Base-by-base conservation (phyloP, 2,888 invertebrate species). In the Thymelicus lineola region DNA sequence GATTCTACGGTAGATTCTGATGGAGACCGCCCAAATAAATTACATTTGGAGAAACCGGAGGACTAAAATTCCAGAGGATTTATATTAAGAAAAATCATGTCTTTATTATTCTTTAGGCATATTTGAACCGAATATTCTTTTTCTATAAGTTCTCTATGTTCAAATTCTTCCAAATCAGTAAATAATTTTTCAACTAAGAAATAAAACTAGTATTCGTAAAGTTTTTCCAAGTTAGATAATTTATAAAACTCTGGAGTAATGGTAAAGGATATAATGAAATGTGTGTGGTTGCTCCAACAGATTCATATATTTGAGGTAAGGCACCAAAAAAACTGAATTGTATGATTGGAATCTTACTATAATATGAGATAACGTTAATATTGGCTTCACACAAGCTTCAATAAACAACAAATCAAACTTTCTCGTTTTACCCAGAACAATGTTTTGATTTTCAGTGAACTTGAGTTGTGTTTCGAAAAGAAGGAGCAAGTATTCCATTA, bases 11-110 rank as follows among this genome's bases (percentile, higher is more conserved):
- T 10, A 77, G 75, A 36, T 73, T 79, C 46, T 80, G 77, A 70
- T 85, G 84, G 35, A 87, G 75, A 1, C 86, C 85, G 6, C 84
- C 84, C 63, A 86, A 76, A 64, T 80, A 82, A 3, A 85, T 46
- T 0, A 87, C 77, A 55, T 74, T 80, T 0, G 85, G 82, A 10
- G 82, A 80, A 6, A 79, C 74, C 0, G 86, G 86, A 5, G 77
- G 77, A 59, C 82, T 85, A 3, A 76, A 77, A 65, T 80, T 80
- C 80, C 82, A n/a, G 66, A 4, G 82, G 80, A 76, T 86, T 76
- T 20, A 80, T 71, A 65, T 85, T 83, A 12, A 84, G 9, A 35
- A 86, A 82, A 7, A 84, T 45, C 80, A 86, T 80, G 4, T 82
- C 78, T 20, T 85, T 72, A 65, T 81, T 82, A 6, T 78, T 74